Evolutionary conservation across 2,888 invertebrate species (phyloP), one percentile per base, ranked within the genome.

Genomic region (Molorchus minor): DNA sequence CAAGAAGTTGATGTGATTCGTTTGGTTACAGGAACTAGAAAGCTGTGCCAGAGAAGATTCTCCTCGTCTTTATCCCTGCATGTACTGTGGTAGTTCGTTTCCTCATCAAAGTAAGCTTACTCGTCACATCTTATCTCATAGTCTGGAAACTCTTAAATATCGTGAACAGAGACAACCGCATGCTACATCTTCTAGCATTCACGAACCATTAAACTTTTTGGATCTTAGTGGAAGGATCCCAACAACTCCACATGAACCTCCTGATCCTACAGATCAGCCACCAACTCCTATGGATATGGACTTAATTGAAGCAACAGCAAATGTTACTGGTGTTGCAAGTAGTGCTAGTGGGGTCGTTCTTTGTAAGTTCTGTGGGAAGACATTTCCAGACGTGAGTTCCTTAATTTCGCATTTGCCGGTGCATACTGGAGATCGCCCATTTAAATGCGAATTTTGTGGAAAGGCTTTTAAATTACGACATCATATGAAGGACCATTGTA

Each of bases 401-500:
- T 85, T 94, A 74, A 93, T 94, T 80, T 88, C 91, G 70, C 94
- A 94, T 81, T 84, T 94, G 78, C 93, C 93, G 61, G 92, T 91
- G 67, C 94, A 94, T 81, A 94, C 94, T 58, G 94, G 94, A 69
- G 94, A 94, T 79, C 84, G 94, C 77, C 94, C 94, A 59, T 94
- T 94, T 83, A 94, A 93, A 83, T 94, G 94, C 85, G 94, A 94
- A 82, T 94, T 93, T 84, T 94, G 94, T 82, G 94, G 94, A 67
- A 94, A 94, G 83, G 94, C 94, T 72, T 94, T 94, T 85, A 94
- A 94, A 81, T 84, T 94, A 77, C 86, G 94, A 65, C 94, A 94
- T 81, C 94, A 94, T 84, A 94, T 94, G 94, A 94, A 94, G 83
- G 94, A 94, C 84, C 94, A 94, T 80, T 94, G 93, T 84, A 88